These are phyloP conservation scores for Formica selysi DNA, from an alignment of 1,140 invertebrate genomes.

Conservation along the genomic window DNA sequence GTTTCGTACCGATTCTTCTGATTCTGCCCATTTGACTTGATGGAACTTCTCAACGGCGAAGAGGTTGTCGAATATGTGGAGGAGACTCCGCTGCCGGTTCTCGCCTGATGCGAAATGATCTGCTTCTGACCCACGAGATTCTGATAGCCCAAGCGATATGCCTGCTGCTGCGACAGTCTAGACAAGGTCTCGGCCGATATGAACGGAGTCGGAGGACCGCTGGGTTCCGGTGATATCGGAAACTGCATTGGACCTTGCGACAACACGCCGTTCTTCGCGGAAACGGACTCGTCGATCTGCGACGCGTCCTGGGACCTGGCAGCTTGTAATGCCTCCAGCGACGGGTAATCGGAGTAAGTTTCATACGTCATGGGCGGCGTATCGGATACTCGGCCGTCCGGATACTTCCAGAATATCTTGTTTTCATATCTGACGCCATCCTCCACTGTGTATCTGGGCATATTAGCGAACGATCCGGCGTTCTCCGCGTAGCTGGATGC, in stretches of 20 bases:
- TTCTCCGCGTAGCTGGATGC: not conserved
- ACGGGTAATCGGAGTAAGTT: conserved; percentile 76
- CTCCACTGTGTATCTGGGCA: conserved; percentile 81
- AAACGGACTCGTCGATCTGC: conserved; percentile 48
- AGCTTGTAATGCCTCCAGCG: not conserved
- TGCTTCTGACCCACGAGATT: conserved; percentile 62
- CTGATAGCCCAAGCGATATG: conserved; percentile 72
- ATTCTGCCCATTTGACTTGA: not conserved
- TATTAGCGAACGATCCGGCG: not conserved
- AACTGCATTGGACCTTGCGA: conserved; percentile 83
- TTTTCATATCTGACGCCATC: conserved; percentile 84
- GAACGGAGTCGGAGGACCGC: conserved; percentile 35
- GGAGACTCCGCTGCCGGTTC: not conserved
- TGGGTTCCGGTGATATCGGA: conserved; percentile 59
- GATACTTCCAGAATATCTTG: conserved; percentile 85
- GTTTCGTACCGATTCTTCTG: conserved; percentile 15
- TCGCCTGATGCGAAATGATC: conserved; percentile 24
- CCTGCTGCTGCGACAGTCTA: conserved; percentile 65
- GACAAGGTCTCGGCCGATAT: conserved; percentile 65
- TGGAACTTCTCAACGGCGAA: not conserved
- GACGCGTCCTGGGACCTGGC: not conserved
- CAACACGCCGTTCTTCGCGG: conserved; percentile 65
- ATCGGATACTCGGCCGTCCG: conserved; percentile 82
- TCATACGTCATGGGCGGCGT: conserved; percentile 81
- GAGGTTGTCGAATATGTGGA: conserved; percentile 1